Evolutionary conservation across 1,140 invertebrate genomes (phyloP), one percentile per base, ranked within the genome.

Genomic region (Drosophila simulans): DNA sequence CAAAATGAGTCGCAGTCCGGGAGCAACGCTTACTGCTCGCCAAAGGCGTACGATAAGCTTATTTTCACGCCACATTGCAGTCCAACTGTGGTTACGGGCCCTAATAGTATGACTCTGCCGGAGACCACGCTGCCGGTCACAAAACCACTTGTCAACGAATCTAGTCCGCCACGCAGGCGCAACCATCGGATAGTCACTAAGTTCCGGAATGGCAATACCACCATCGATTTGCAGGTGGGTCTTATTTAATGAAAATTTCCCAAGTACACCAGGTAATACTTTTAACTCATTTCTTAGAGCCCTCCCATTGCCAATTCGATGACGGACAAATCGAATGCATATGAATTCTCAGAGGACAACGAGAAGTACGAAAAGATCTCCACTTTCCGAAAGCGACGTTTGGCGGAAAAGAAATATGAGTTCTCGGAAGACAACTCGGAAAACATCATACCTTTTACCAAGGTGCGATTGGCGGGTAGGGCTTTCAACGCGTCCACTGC

Each of bases 321-420:
- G 66, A 76, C 81, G 13, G 91, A 92, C 48, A 91, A 90, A 59
- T 88, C 90, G 62, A 96, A 96, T 90, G 96, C 96, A 0, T 97
- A 97, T 80, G 96, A 97, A 89, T 97, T 97, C 79, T 96, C 95
- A 0, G 96, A 97, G 77, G 96, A 97, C 64, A 94, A 95, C 20
- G 96, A 97, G 72, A 96, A 96, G 55, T 96, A 95, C 82, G 96
- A 97, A 88, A 97, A 97, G 86, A 94, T 97, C 4, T 96, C 96
- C 73, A 95, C 95, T 46, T 97, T 96, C 90, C 94, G 96, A 5
- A 97, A 97, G 86, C 94, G 97, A 51, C 94, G 96, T 3, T 92
- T 97, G 34, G 97, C 97, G 0, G 97, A 98, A 82, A 98, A 98
- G 91, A 97, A 98, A 86, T 98, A 98, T 86, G 97, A 98, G 89